Base-by-base conservation (phyloP, 2,797 vertebrate species). In the Pseudotriccus pelzelni region DNA sequence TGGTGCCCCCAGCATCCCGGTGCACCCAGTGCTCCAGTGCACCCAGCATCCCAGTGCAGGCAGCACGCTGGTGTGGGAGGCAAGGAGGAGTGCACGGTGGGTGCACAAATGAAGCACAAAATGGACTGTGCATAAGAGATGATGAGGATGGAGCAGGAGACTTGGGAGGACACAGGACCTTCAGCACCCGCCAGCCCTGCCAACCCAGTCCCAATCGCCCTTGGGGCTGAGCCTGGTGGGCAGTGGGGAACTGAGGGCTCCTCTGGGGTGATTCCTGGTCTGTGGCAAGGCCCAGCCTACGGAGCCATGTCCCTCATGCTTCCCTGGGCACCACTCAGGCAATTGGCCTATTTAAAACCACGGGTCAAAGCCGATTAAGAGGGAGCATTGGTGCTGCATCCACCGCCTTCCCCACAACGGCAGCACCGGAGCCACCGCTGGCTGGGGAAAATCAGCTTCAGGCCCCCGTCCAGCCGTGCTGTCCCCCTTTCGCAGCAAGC, bases 301-400 rank as follows among this genome's bases (percentile, higher is more conserved):
- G 1, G 34, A 41, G 70, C n/a, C 2, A 10, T n/a, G 77, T 12
- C 78, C 87, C 25, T 0, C 63, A 46, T 0, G 1, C 64, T 18
- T 28, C 68, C 70, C 62, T 25, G 37, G 77, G 85, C 89, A 36
- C 58, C 2, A 1, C 80, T 34, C 36, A 19, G 83, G 64, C 92
- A 89, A 94, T 88, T 94, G 95, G 92, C 95, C 96, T 97, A 90
- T 80, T 97, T 97, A 92, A 56, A 89, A 17, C 25, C 1, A 0
- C 0, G 18, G 81, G 59, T 47, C 86, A 92, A 97, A 96, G 97
- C 93, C 14, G 96, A 96, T 97, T 97, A 97, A 19, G 63, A 41
- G 69, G 41, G 19, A 73, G 81, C 79, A 1, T 25, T 2, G 30
- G 70, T 49, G 84, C 59, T 27, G 76, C 76, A 20, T 11, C 85